Evolutionary conservation across 2,888 invertebrate species (phyloP).

Genomic region (Parochlus steinenii): DNA sequence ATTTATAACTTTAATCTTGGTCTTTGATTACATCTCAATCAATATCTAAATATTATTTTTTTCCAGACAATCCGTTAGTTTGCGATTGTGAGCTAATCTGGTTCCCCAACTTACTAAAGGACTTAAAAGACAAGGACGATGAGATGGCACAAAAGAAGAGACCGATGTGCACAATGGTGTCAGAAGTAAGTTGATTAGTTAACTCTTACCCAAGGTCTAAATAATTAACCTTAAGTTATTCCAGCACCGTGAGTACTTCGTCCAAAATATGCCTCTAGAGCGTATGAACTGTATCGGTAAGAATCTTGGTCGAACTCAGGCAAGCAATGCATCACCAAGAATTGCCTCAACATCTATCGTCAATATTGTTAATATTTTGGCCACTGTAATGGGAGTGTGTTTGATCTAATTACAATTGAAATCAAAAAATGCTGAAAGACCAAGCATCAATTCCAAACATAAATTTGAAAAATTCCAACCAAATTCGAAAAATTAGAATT

Average conservation of each 20-base stretch:
- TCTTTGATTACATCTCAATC: neutral
- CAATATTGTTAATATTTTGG: conserved; percentile 3
- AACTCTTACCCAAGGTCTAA: too few relatives aligned
- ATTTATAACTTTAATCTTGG: conserved; percentile 1
- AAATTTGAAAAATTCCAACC: neutral
- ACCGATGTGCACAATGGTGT: conserved; percentile 63
- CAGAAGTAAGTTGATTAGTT: too few relatives aligned
- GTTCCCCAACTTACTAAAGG: conserved; percentile 69
- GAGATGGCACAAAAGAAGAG: conserved; percentile 79
- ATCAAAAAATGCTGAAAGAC: conserved; percentile 1
- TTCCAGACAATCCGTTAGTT: conserved; percentile 68
- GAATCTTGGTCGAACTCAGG: conserved; percentile 19
- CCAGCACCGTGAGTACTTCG: conserved; percentile 69
- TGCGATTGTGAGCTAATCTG: conserved; percentile 80
- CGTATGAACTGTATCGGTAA: conserved; percentile 71
- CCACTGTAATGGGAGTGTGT: conserved; percentile 9
- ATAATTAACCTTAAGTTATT: too few relatives aligned
- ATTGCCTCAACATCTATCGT: neutral
- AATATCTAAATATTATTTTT: conserved; percentile 13
- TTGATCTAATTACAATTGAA: conserved; percentile 5
- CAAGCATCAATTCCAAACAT: neutral
- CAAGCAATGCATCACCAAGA: conserved; percentile 16
- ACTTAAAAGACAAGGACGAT: conserved; percentile 63
- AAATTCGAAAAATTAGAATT: too few relatives aligned
- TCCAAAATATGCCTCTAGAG: conserved; percentile 65